Percentiles rank a stretch among this genome's conserved stretches.
Evolutionary conservation across 2,888 invertebrate species (phyloP).

Genomic region (Xiphydria camelus): DNA sequence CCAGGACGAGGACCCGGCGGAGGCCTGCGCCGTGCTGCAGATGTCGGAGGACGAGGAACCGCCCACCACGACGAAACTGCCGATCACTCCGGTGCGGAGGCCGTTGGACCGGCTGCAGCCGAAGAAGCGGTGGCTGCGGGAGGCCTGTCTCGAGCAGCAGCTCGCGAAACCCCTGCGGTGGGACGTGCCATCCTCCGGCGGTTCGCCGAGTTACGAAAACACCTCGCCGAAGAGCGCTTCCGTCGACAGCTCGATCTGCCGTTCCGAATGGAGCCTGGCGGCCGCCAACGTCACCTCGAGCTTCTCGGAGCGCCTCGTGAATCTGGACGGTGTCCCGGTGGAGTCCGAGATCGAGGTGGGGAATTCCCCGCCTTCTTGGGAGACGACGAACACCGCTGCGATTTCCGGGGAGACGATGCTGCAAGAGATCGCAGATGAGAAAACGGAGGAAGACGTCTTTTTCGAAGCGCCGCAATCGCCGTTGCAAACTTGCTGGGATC

Average conservation of each 20-base stretch:
- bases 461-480: not conserved
- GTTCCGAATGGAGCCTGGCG: conserved; percentile 6
- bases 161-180: conserved; percentile 62
- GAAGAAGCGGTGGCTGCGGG: conserved; percentile 66
- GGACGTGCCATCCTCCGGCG: conserved; percentile 39
- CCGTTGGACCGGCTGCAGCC: conserved; percentile 58
- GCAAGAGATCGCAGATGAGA: not conserved
- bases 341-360: conserved; percentile 8
- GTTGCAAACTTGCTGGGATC: not conserved
- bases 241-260: too few species aligned
- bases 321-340: not conserved
- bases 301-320: not conserved
- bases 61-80: conserved; percentile 35
- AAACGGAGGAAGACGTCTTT: not conserved
- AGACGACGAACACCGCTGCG: not conserved
- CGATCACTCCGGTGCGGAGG: conserved; percentile 45
- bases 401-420: too few species aligned
- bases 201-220: not conserved
- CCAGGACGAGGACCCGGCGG: conserved; percentile 51
- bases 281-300: not conserved
- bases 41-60: conserved; percentile 51
- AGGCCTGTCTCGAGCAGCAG: conserved; percentile 61
- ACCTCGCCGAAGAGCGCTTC: conserved; percentile 1
- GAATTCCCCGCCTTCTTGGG: conserved; percentile 7
- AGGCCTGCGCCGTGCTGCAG: conserved; percentile 42